Evolutionary conservation across 2,888 invertebrate genomes (phyloP), one percentile per base, ranked within the genome.

Genomic region (Trachelus tabidus): DNA sequence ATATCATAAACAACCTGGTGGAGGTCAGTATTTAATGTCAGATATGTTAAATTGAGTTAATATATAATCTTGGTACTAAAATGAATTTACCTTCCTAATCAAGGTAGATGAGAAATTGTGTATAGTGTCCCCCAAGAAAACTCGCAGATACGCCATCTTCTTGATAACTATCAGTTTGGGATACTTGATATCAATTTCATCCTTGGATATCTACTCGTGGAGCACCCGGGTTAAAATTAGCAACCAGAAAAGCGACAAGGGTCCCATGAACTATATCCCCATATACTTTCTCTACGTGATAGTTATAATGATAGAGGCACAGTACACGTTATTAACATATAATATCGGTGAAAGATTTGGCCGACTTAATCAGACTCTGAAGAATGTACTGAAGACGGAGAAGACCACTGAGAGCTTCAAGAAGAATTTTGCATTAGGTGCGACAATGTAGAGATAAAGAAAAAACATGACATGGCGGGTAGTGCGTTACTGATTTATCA

Each of bases 281-380:
- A 93, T 94, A 85, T 95, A 94, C 84, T 85, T 94, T 4, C 92
- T 94, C 83, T 94, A 94, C 92, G 92, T 93, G 81, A 92, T 94
- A 69, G 93, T 94, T 74, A 90, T 94, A 84, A 92, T 93, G 69
- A 90, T 94, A 85, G 94, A 94, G 87, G 91, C 94, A 3, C 94
- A 94, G 87, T 94, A 94, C 79, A 94, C 94, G 56, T 92, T 94
- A 83, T 92, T 93, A 0, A 93, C 94, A 3, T 92, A 94, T 76
- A 94, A 94, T 6, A 92, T 94, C 34, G 92, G 93, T 35, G 92
- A 93, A 68, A 92, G 94, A 31, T 93, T 94, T 83, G 89, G 90
- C 12, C 92, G 93, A 0, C 92, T 94, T 69, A 94, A 94, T 83
- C 92, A 92, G 34, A 92, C 92, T 1, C 91, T 94, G 0, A 92